Conservation (phyloP, 2,113 vertebrate genomes). For the Clarias macrocephalus region DNA sequence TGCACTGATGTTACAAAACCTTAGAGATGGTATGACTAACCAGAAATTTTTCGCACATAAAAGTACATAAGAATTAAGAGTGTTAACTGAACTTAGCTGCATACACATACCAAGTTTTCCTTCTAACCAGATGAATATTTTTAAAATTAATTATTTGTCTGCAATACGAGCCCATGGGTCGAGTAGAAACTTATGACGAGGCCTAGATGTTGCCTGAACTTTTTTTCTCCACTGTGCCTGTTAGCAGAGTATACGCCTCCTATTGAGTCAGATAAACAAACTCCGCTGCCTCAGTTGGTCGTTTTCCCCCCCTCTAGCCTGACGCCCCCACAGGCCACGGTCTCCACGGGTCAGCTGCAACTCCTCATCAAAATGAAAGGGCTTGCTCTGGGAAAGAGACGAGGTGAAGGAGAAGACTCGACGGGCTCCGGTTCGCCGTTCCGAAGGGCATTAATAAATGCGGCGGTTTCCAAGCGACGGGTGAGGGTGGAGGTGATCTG, state of each 20-base stretch:
- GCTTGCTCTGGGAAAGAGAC: conserved; percentile 8
- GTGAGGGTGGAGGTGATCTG: neutral
- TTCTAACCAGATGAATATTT: neutral
- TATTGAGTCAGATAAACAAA: conserved; percentile 25
- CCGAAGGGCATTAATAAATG: conserved; percentile 36
- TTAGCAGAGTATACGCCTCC: conserved; percentile 7
- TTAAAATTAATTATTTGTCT: neutral
- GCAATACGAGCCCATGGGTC: neutral
- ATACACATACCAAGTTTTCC: too few relatives aligned
- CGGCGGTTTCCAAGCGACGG: neutral
- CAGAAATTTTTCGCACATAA: neutral
- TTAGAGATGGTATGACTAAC: neutral
- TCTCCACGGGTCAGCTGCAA: conserved; percentile 29
- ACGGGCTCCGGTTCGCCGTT: neutral
- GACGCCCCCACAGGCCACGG: neutral
- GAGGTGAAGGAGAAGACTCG: neutral
- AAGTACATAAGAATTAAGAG: neutral
- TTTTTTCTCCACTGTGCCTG: neutral
- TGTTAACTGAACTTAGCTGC: neutral
- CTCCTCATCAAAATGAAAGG: conserved; percentile 42
- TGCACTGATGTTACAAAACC: neutral
- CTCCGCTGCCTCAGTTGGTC: neutral
- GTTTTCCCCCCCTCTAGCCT: neutral
- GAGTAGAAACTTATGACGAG: neutral
- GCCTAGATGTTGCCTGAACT: neutral